These are phyloP conservation scores for Tenthredo notha DNA, from an alignment of 2,888 invertebrate genomes.

Conservation along the genomic window DNA sequence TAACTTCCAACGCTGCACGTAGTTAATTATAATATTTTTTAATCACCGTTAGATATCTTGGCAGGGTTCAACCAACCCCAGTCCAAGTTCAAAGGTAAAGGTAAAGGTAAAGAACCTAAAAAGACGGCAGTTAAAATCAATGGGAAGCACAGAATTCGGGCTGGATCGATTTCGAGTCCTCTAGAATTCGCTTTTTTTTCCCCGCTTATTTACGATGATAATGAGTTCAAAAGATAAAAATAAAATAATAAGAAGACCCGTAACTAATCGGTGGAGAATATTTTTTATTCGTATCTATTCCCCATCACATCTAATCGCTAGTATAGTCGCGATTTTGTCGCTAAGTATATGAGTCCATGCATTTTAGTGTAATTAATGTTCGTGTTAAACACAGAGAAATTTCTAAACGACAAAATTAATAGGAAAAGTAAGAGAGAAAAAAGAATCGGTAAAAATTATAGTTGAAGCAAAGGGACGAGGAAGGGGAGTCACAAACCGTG, in stretches of 20 bases:
- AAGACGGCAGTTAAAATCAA: not conserved
- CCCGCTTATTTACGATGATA: not conserved
- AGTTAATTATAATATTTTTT: conserved; percentile 22
- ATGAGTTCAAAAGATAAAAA: not conserved
- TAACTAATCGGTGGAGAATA: not conserved
- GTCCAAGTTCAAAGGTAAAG: not conserved
- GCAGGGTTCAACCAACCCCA: not conserved
- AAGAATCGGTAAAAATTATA: not conserved
- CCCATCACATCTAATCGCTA: not conserved
- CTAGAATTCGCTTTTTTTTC: not conserved
- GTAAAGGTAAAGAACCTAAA: not conserved
- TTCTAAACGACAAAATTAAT: not conserved
- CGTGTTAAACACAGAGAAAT: not conserved
- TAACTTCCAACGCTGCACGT: not conserved
- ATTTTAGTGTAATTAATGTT: not conserved
- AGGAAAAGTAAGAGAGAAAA: not conserved
- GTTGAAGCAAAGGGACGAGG: not conserved
- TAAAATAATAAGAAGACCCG: not conserved
- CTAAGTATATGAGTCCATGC: not conserved
- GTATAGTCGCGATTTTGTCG: not conserved
- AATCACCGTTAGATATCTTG: not conserved
- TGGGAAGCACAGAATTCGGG: not conserved
- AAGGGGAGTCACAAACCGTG: not conserved
- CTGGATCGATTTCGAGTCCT: not conserved
- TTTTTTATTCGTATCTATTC: not conserved